Percentiles rank a stretch among this genome's conserved stretches.
phyloP scores from a whole-genome alignment of 2,797 vertebrate genomes.

The Eutrigla gurnardus region DNA sequence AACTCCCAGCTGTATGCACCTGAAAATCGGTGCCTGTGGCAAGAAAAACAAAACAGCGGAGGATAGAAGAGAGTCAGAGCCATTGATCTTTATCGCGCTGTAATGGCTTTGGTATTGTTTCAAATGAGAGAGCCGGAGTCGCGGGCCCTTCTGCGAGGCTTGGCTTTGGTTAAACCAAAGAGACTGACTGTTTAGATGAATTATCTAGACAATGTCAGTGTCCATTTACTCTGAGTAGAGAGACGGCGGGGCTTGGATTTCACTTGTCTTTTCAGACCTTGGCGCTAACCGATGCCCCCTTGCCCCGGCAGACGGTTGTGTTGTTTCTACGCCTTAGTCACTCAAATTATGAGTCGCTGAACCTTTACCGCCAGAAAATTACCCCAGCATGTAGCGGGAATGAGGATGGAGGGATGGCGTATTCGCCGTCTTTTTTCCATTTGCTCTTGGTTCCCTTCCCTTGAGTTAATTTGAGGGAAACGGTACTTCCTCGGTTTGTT shows the following conservation, averaged over 20 bases:
- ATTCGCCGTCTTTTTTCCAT: constrained; percentile 73
- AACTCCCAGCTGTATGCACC: constrained; percentile 59
- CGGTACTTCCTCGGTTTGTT: constrained; percentile 81
- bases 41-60: constrained; percentile 50
- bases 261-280: constrained; percentile 79
- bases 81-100: constrained; percentile 75
- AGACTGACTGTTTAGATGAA: constrained; percentile 85
- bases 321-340: constrained; percentile 85
- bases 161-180: constrained; percentile 77
- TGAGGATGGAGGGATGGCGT: constrained; percentile 72
- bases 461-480: constrained; percentile 85
- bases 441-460: constrained; percentile 71
- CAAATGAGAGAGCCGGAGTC: constrained; percentile 64
- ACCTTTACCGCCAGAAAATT: constrained; percentile 87
- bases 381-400: constrained; percentile 80
- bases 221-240: constrained; percentile 78
- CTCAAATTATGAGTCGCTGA: constrained; percentile 88
- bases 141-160: constrained; percentile 65
- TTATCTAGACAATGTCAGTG: constrained; percentile 86
- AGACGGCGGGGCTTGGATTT: constrained; percentile 79
- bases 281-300: constrained; percentile 77
- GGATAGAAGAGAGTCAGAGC: constrained; percentile 19
- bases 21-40: constrained; percentile 55
- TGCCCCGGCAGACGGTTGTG: constrained; percentile 72
- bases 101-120: constrained; percentile 76